Evolutionary conservation across 2,888 invertebrate species (phyloP), one percentile per base, ranked within the genome.

Genomic region (Apamea anceps): DNA sequence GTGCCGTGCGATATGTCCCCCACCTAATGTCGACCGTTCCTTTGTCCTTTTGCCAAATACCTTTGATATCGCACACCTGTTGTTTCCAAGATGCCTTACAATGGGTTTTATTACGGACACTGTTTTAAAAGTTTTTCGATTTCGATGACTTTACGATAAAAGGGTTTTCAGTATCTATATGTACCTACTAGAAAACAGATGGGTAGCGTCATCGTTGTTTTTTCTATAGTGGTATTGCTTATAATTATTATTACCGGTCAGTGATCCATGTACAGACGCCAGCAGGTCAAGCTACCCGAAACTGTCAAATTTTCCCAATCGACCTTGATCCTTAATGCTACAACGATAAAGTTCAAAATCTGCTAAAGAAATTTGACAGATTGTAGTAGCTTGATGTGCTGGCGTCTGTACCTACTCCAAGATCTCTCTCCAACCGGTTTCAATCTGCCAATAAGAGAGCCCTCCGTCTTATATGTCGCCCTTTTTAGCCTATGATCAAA

Each of bases 1-100:
- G 62, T 68, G 63, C 54, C 66, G 63, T 77, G 45, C 72, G 81
- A 86, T 80, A 86, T 80, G 79, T 85, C 66, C 60, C 73, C 54
- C 18, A 32, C 74, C 67, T 83, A 79, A 80, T 77, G 85, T 68
- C 72, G 32, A n/a, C 66, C 76, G 65, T 75, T 76, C 75, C 60
- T 87, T 60, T 48, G 75, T 83, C 88, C 70, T 73, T 79, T 82
- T 68, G 48, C 60, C 81, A 81, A 86, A 81, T 78, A 79, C 76
- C 75, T 88, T 83, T 83, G 78, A 86, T 75, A 88, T 88, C 79
- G 68, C 84, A 90, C 88, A 88, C 90, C 88, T 88, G 88, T 88
- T 88, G 90, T 86, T 60, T 72, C 32, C 67, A 73, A 75, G 79
- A 84, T 84, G 71, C 28, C 65, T 77, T 72, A 68, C 75, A 60